These are phyloP conservation scores for Heteractis magnifica DNA, from an alignment of 92 coral and sea anemone species.

Conservation along the genomic window DNA sequence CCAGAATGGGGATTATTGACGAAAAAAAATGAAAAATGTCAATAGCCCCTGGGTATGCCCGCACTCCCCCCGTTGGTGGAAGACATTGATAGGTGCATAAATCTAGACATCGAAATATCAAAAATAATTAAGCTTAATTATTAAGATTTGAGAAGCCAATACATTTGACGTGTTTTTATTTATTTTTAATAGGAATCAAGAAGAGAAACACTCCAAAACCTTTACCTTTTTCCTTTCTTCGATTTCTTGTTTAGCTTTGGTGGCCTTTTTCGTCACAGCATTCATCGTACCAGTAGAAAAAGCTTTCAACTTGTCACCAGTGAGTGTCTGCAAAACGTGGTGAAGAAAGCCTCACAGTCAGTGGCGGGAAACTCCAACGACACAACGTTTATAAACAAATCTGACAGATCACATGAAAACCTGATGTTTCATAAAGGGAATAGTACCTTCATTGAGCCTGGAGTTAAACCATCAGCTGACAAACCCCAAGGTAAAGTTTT, in stretches of 20 bases:
- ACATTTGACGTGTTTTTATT: neutral
- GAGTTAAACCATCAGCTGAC: slow-evolving; percentile 79
- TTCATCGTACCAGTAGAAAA: slow-evolving; percentile 84
- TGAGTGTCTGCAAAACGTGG: slow-evolving; percentile 64
- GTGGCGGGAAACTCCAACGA: neutral
- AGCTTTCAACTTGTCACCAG: slow-evolving; percentile 84
- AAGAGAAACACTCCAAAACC: neutral
- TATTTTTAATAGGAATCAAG: neutral
- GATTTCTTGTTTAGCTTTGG: slow-evolving; percentile 85
- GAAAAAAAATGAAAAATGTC: too few species aligned
- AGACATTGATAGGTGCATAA: too few species aligned
- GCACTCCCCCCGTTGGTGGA: too few species aligned
- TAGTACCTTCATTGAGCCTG: slow-evolving; percentile 88
- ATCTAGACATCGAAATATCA: too few species aligned
- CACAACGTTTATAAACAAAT: neutral
- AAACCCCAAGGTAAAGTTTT: slow-evolving; percentile 86
- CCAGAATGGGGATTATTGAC: too few species aligned
- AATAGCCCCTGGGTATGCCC: too few species aligned
- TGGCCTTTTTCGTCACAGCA: slow-evolving; percentile 69
- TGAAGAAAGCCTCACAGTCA: neutral
- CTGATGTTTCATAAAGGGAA: neutral
- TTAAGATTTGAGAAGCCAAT: too few species aligned
- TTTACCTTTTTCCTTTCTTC: slow-evolving; percentile 86
- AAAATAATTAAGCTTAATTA: too few species aligned
- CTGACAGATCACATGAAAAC: neutral